These are phyloP conservation scores for Psephotus haematonotus DNA, from an alignment of 2,113 vertebrate species.

Conservation along the genomic window DNA sequence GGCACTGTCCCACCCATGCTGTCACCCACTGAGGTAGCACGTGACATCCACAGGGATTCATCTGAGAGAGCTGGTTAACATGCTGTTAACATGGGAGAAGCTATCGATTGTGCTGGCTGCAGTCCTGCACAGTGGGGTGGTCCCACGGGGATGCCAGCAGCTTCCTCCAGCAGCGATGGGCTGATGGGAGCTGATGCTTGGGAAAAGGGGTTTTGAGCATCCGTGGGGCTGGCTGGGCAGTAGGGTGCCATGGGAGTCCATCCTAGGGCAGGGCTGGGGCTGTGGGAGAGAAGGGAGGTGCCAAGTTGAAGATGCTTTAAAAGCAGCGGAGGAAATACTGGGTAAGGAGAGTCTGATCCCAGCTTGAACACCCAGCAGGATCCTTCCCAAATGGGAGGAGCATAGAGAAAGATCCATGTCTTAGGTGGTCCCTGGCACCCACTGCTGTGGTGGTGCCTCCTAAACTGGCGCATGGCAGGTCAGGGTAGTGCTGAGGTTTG, in stretches of 20 bases:
- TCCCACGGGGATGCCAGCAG: rapidly evolving
- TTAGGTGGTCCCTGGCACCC: too few species aligned
- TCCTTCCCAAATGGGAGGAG: background rate
- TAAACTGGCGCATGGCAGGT: rapidly evolving
- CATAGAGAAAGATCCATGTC: background rate
- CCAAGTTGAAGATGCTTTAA: background rate
- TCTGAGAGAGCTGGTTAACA: background rate
- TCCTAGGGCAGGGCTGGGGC: rapidly evolving
- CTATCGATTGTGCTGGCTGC: rapidly evolving
- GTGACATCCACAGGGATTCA: background rate
- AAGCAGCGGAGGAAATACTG: background rate
- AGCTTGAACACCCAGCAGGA: background rate
- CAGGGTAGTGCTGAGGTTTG: background rate
- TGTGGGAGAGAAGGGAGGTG: background rate
- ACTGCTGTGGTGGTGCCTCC: background rate
- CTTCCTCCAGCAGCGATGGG: background rate
- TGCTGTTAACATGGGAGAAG: background rate
- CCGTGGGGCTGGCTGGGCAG: background rate
- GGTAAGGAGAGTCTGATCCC: background rate
- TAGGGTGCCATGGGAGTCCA: rapidly evolving
- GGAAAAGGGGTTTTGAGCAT: background rate
- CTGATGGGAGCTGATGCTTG: rapidly evolving
- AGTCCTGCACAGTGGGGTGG: rapidly evolving
- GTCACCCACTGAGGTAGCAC: background rate
- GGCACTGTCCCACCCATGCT: rapidly evolving